Conservation (phyloP, 2,797 vertebrate species). For the Ctenochaetus hawaiiensis region DNA sequence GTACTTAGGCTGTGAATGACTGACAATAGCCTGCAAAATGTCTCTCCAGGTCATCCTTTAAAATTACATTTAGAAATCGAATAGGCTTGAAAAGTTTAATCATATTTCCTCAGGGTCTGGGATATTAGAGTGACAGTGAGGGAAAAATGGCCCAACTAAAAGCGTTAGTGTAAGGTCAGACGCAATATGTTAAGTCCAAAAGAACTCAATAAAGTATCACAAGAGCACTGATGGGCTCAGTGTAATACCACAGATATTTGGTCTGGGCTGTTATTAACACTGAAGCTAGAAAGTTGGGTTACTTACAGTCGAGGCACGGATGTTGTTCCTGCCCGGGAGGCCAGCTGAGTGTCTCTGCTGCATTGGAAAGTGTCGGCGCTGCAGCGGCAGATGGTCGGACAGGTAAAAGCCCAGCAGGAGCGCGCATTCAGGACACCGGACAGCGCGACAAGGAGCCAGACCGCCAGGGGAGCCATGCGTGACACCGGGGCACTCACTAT, state of each 20-base stretch:
- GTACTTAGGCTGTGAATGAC: not conserved
- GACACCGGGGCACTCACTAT: slow-evolving; percentile 28
- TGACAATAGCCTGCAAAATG: not conserved
- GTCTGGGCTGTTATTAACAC: no score
- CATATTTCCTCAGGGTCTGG: not conserved
- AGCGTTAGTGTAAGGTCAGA: not conserved
- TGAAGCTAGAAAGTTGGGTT: slow-evolving; percentile 12
- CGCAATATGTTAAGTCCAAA: not conserved
- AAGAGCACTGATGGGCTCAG: not conserved
- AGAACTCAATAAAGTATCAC: slow-evolving; percentile 1
- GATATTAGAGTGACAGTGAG: not conserved
- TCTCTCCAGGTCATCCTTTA: slow-evolving; percentile 6
- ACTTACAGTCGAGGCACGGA: slow-evolving; percentile 71
- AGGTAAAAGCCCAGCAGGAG: slow-evolving; percentile 69
- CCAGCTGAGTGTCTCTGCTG: slow-evolving; percentile 79
- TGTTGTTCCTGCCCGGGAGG: slow-evolving; percentile 32
- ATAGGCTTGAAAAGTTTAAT: not conserved
- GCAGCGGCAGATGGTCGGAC: slow-evolving; percentile 83
- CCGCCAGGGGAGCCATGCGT: slow-evolving; percentile 64
- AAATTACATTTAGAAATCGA: slow-evolving; percentile 5
- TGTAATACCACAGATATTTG: not conserved
- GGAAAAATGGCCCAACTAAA: not conserved
- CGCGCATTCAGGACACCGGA: slow-evolving; percentile 54
- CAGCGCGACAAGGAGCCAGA: slow-evolving; percentile 69
- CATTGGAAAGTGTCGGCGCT: slow-evolving; percentile 72